Percentiles rank a stretch among this genome's conserved stretches.
Evolutionary conservation across 1,140 invertebrate genomes (phyloP).

Genomic region (Pogonomyrmex californicus): DNA sequence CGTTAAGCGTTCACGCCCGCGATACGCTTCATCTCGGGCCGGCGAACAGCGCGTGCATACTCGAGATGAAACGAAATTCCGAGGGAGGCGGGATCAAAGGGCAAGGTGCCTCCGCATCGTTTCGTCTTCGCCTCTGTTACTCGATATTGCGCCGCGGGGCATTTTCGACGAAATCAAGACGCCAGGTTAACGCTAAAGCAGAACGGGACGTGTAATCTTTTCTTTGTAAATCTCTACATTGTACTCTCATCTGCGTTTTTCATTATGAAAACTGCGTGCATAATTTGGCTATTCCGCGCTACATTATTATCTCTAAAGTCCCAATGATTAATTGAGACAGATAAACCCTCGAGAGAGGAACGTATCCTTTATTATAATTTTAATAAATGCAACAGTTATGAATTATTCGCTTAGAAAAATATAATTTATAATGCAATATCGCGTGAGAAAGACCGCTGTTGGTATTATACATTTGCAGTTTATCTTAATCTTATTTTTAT

Average conservation of each 20-base stretch:
- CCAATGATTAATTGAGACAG: conserved; percentile 25
- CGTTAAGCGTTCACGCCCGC: conserved; percentile 73
- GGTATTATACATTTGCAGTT: not conserved
- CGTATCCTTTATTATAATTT: conserved; percentile 24
- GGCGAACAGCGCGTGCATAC: not conserved
- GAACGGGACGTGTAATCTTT: conserved; percentile 14
- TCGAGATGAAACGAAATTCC: conserved; percentile 61
- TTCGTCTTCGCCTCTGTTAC: conserved; percentile 62
- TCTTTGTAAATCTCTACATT: conserved; percentile 11
- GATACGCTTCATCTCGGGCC: conserved; percentile 42
- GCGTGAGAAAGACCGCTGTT: not conserved
- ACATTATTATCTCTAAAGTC: conserved; percentile 34
- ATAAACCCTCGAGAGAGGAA: not conserved
- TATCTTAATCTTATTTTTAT: conserved; percentile 35
- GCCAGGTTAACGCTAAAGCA: conserved; percentile 38
- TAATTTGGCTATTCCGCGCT: conserved; percentile 32
- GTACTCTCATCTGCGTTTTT: conserved; percentile 10
- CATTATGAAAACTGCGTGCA: conserved; percentile 11
- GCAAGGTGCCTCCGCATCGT: conserved; percentile 43
- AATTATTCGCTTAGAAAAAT: conserved; percentile 8
- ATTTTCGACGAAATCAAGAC: conserved; percentile 49
- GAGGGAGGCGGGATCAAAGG: conserved; percentile 58
- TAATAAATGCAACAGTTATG: conserved; percentile 32
- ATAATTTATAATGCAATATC: not conserved
- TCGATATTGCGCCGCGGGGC: conserved; percentile 54